These are phyloP conservation scores for Pimephales promelas DNA, from an alignment of 2,113 vertebrate species.

Conservation along the genomic window DNA sequence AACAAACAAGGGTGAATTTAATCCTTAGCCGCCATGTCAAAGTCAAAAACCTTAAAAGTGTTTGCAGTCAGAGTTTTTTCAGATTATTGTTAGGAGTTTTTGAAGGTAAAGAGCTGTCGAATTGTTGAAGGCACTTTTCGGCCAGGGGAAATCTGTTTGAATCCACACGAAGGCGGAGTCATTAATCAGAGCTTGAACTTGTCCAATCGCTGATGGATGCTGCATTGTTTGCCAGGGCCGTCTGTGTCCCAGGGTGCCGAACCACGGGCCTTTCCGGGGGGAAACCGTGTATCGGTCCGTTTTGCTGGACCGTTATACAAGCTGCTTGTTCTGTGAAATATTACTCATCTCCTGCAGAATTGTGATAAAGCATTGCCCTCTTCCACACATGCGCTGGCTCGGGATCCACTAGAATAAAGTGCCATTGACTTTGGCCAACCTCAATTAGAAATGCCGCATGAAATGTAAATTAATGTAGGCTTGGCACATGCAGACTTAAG, in stretches of 20 bases:
- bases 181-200: conserved; percentile 44
- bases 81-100: not conserved
- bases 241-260: not conserved
- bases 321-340: conserved; percentile 19
- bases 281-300: not conserved
- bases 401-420: conserved; percentile 5
- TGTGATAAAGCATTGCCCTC: not conserved
- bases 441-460: conserved; percentile 42
- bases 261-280: not conserved
- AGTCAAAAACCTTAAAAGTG: not conserved
- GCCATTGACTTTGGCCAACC: conserved; percentile 35
- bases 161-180: conserved; percentile 6
- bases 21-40: not conserved
- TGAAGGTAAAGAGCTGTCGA: not conserved
- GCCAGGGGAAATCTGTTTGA: not conserved
- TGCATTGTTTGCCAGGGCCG: conserved; percentile 8
- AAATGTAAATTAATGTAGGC: conserved; percentile 42
- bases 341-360: conserved; percentile 19
- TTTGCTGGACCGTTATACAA: not conserved
- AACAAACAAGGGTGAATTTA: not conserved
- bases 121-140: not conserved
- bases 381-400: not conserved
- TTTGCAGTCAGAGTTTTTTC: not conserved
- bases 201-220: conserved; percentile 36
- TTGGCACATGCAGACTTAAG: conserved; percentile 22